These are phyloP conservation scores for Tenthredo livida DNA, from an alignment of 2,888 invertebrate genomes.

Conservation along the genomic window DNA sequence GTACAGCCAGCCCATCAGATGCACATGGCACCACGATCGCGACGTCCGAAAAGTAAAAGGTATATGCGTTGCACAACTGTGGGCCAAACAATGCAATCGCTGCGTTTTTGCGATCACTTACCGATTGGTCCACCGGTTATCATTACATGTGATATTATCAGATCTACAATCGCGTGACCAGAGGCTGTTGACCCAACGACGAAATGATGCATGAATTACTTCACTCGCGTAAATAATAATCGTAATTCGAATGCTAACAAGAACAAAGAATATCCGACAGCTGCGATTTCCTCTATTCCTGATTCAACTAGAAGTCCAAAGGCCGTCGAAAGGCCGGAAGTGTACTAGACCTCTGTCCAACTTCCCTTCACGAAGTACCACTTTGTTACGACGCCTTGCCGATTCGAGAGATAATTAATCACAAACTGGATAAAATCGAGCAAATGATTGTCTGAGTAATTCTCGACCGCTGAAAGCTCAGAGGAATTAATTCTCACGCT, in stretches of 20 bases:
- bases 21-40: background rate
- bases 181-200: background rate
- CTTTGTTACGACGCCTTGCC: background rate
- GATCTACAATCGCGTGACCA: background rate
- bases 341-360: conserved; percentile 4
- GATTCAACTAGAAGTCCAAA: background rate
- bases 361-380: background rate
- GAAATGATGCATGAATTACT: background rate
- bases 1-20: background rate
- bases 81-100: background rate
- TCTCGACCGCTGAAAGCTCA: background rate
- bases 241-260: background rate
- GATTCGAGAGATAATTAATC: conserved; percentile 4
- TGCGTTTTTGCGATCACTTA: background rate
- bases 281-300: background rate
- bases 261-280: background rate
- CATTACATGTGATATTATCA: background rate
- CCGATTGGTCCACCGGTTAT: background rate
- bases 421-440: background rate
- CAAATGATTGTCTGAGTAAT: background rate
- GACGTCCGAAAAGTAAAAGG: conserved; percentile 22
- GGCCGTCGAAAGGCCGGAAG: background rate
- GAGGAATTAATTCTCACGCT: background rate
- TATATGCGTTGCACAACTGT: background rate
- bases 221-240: background rate